These are phyloP conservation scores for Gonocerus acuteangulatus DNA, from an alignment of 2,888 invertebrate species.

Conservation along the genomic window DNA sequence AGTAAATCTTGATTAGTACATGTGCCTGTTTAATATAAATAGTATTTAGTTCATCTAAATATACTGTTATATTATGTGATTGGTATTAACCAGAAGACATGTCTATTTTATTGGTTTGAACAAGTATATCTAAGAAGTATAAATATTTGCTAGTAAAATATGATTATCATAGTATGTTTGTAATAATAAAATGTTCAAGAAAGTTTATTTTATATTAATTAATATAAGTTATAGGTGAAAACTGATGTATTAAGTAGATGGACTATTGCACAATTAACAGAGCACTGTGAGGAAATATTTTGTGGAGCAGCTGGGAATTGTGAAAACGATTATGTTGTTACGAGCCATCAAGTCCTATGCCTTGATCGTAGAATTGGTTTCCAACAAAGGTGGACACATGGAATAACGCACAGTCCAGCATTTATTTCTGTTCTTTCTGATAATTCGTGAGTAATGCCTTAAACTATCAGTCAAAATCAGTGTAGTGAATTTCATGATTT, in stretches of 20 bases:
- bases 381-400: slow-evolving; percentile 24
- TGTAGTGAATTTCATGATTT: not conserved
- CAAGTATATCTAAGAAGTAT: no score
- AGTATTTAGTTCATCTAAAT: no score
- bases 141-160: no score
- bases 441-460: not conserved
- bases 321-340: slow-evolving; percentile 17
- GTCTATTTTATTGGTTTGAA: no score
- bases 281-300: slow-evolving; percentile 23
- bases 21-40: no score
- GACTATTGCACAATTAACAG: not conserved
- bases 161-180: no score
- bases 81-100: no score
- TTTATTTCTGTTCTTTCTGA: slow-evolving; percentile 7
- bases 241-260: not conserved
- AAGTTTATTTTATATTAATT: not conserved
- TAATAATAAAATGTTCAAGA: not conserved
- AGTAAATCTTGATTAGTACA: no score
- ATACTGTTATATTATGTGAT: no score
- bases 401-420: slow-evolving; percentile 11
- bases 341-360: slow-evolving; percentile 18
- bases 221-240: not conserved
- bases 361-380: slow-evolving; percentile 24
- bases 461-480: no score
- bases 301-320: not conserved